Base-by-base conservation (phyloP, 2,113 vertebrate species). In the Penelope pileata region DNA sequence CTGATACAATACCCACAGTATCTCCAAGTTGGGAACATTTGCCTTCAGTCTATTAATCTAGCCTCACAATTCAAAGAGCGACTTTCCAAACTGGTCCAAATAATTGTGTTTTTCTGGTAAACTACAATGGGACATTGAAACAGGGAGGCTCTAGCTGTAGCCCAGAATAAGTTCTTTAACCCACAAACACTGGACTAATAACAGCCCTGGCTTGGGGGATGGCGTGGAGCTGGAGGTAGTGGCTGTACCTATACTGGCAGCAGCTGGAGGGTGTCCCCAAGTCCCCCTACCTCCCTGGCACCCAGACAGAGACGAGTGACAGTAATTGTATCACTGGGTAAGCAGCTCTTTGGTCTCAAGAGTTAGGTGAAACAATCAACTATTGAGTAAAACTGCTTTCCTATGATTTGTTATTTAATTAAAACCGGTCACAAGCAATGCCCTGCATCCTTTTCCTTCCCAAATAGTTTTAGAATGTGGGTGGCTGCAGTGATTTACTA, bases 1-100 rank as follows among this genome's bases (percentile, higher is more conserved):
- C 89, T 74, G 59, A 54, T 86, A 96, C 96, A 97, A 95, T 96
- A 91, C 70, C 42, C 67, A 32, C 38, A 82, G 51, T 68, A 89
- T 47, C 91, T 93, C 81, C 91, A 95, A 82, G 74, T 84, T 69
- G 60, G 81, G 83, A 94, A 73, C 53, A 16, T 89, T 92, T 96
- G 89, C 87, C 70, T 90, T 94, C 72, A 80, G 63, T 38, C 84
- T 83, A 90, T 96, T 95, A 83, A 88, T 94, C 67, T 50, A 83
- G 74, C 26, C 54, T 1, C 0, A 64, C 84, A 73, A 54, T 76
- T 93, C 74, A 93, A 88, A 63, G 51, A 64, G 40, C 43, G 80
- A 72, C 64, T 94, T 91, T 95, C 60, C 73, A 93, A 93, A 93
- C 5, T 0, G 4, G 83, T 79, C 81, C 78, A 91, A 92, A 87